Base-by-base conservation (phyloP, 2,888 invertebrate genomes). In the Andrena bicolor region DNA sequence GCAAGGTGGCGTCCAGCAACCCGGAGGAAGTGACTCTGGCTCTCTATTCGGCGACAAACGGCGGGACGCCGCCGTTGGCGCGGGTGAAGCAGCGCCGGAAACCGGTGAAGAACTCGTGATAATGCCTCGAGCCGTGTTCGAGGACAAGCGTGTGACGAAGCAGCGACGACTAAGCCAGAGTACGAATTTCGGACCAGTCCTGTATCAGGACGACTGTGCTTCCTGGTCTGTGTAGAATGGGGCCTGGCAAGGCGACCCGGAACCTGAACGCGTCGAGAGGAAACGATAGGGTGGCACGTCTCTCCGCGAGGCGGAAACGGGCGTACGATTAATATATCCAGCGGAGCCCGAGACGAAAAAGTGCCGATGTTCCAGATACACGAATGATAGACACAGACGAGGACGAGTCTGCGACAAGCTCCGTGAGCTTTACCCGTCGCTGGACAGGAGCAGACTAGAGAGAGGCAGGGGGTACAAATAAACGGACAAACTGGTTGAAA, bases 51-150 rank as follows among this genome's bases (percentile, higher is more conserved):
- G 93, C 94, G 26, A 60, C 93, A 10, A 90, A 83, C 70, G 88
- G 88, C 63, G 88, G 89, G 3, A 72, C 80, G 13, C 89, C 91
- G 68, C 78, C 90, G 13, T 77, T 85, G 77, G 87, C 90, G 35
- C 88, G 92, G 85, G 87, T 86, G 58, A 94, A 94, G 80, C 93
- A 94, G 49, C 92, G 92, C 32, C 91, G 94, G 82, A 94, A 94
- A 90, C 91, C 92, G 20, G 88, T 87, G 13, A 94, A 92, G 83
- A 91, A 90, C 68, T 92, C 94, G 93, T 94, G 94, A 94, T 94
- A 90, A 90, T 91, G 85, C 41, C 64, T 58, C 61, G 66, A 66
- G 41, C 65, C 30, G 30, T 80, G 60, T 82, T 70, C 73, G 74
- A 86, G 83, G 76, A 83, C 64, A 80, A 83, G 82, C 63, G 80